phyloP scores from a whole-genome alignment of 2,888 invertebrate genomes.

The Monoplex corrugatus region DNA sequence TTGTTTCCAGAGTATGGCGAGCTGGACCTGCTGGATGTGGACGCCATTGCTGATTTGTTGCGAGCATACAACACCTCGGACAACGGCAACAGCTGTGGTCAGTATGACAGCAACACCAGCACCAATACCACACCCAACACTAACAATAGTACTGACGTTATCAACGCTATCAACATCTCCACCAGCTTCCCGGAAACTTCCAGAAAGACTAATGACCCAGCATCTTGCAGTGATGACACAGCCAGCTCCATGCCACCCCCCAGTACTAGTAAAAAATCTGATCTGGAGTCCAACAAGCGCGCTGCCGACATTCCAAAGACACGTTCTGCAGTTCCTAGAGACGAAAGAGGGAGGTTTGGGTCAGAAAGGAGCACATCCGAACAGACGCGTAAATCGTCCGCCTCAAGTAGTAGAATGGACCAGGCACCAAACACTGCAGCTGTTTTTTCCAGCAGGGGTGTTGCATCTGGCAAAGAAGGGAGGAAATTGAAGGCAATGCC shows the following conservation, averaged over 20 bases:
- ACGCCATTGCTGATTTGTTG: constrained; percentile 19
- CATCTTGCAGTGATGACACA: neutral
- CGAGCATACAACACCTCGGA: neutral
- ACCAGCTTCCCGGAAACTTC: neutral
- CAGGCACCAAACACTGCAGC: neutral
- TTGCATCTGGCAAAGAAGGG: neutral
- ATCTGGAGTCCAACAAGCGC: neutral
- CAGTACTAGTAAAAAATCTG: neutral
- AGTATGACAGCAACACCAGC: neutral
- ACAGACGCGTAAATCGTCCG: neutral
- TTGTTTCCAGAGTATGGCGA: neutral
- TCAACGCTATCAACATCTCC: neutral
- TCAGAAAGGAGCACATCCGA: neutral
- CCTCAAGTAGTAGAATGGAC: neutral
- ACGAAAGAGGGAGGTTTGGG: neutral
- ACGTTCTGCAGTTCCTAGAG: neutral
- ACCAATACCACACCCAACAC: neutral
- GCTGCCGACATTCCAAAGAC: neutral
- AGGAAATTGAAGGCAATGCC: neutral
- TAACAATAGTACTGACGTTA: neutral
- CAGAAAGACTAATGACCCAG: neutral
- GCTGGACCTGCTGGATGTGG: neutral
- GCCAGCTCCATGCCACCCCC: neutral
- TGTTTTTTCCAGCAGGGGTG: no score
- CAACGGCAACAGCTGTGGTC: neutral